Evolutionary conservation across 1,140 invertebrate species (phyloP), one percentile per base, ranked within the genome.

Genomic region (Diorhabda carinulata): DNA sequence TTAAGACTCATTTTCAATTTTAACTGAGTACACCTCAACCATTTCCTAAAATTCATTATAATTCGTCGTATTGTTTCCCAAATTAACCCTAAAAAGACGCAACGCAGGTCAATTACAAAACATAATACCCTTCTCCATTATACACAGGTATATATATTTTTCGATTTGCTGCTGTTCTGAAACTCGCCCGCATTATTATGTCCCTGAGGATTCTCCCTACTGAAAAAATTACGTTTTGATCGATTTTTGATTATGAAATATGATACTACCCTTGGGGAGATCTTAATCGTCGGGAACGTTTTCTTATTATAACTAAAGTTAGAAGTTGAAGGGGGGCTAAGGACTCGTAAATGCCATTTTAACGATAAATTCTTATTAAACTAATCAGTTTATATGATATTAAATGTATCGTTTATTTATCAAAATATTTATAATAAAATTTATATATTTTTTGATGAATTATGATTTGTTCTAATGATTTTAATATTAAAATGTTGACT

Each of bases 191-290:
- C 44, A 68, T 68, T 68, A 68, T 56, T 59, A 9, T 62, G 43
- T 40, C 67, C 45, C 67, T 25, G 43, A 52, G 67, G 67, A 45
- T 45, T 41, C 40, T 42, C 44, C 25, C 57, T 56, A 47, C 61
- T 43, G 41, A 43, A 63, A 63, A 68, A 68, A 68, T 67, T 68
- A 58, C 61, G 57, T 68, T 68, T 57, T 68, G 67, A 68, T 68
- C 67, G 67, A 68, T 68, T 68, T 68, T 68, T 68, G 67, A 68
- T 68, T 68, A 63, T 47, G 67, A 68, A 68, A 68, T 68, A 63
- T 68, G 67, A 68, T 68, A 68, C 10, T 59, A 42, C 57, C n/a
- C 42, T 47, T 47, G 65, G 44, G 65, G 47, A 59, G 65, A 67
- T 60, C 57, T 67, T 67, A 57, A 60, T 60, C 57, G 57, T 40